Conservation (phyloP, 1,140 invertebrate species). For the Hylyphantes graminicola region DNA sequence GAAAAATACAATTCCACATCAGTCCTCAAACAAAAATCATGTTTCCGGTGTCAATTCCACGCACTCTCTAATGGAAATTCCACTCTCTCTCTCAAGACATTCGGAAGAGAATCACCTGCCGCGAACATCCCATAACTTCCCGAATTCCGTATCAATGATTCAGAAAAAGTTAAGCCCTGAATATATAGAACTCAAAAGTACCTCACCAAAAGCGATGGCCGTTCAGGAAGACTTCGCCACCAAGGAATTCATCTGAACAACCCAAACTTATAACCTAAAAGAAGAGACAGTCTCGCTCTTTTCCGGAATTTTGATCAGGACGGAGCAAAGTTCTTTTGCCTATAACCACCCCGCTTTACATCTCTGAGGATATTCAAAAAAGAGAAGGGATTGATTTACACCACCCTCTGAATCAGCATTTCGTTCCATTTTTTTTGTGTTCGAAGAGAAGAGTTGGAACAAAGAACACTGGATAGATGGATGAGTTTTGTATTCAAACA, state of each 20-base stretch:
- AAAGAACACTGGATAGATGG: constrained; percentile 44
- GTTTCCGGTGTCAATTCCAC: constrained; percentile 39
- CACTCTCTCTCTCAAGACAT: constrained; percentile 6
- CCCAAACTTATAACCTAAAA: constrained; percentile 13
- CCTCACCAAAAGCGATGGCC: constrained; percentile 18
- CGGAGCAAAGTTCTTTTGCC: constrained; percentile 6
- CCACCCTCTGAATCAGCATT: constrained; percentile 51
- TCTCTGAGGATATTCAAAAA: constrained; percentile 53
- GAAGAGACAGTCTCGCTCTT: constrained; percentile 28
- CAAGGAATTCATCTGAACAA: constrained; percentile 49
- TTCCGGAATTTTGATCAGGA: constrained; percentile 54
- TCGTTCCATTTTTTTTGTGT: constrained; percentile 13
- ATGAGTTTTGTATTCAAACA: constrained; percentile 53
- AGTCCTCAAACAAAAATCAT: constrained; percentile 32
- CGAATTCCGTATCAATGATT: constrained; percentile 56
- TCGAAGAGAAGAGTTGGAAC: not conserved
- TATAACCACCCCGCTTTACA: constrained; percentile 52
- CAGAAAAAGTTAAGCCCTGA: constrained; percentile 51
- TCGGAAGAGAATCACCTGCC: constrained; percentile 3
- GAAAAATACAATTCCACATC: constrained; percentile 19
- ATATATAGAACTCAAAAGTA: constrained; percentile 44
- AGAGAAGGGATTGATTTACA: constrained; percentile 55
- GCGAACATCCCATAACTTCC: constrained; percentile 47
- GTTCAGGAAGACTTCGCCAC: constrained; percentile 35
- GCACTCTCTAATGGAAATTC: constrained; percentile 48